Percentiles rank a stretch among this genome's conserved stretches.
Conservation (phyloP, 1,140 invertebrate genomes). For the Agraylea sexmaculata region DNA sequence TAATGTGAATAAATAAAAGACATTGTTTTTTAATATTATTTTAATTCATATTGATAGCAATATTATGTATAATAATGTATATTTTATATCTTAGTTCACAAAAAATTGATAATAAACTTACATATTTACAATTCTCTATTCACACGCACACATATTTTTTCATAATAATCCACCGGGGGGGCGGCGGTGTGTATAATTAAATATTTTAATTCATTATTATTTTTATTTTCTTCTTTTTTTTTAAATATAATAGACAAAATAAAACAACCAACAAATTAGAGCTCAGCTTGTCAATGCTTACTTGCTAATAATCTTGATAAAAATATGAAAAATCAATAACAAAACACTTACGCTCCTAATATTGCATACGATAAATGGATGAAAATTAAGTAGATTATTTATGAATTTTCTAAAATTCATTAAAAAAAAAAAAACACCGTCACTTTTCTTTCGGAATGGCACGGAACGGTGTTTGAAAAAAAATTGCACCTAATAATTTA, state of each 20-base stretch:
- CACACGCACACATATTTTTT: background rate
- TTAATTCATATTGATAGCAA: too few relatives aligned
- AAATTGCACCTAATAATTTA: too few relatives aligned
- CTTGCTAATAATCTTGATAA: background rate
- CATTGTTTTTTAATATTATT: too few relatives aligned
- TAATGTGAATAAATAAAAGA: too few relatives aligned
- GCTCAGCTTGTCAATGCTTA: background rate
- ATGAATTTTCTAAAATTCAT: background rate
- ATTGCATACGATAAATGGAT: background rate
- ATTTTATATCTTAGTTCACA: too few relatives aligned
- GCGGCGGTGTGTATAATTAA: too few relatives aligned
- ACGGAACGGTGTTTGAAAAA: too few relatives aligned
- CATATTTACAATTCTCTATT: conserved; percentile 3
- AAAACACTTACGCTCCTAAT: background rate
- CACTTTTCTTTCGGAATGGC: background rate
- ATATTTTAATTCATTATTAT: background rate
- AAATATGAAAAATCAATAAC: background rate
- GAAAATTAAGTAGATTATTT: background rate
- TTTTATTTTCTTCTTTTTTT: background rate
- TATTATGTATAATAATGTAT: too few relatives aligned
- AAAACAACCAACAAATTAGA: background rate
- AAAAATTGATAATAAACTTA: conserved; percentile 10
- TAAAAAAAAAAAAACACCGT: background rate
- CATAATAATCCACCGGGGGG: too few relatives aligned
- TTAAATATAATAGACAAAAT: background rate